Evolutionary conservation across 2,888 invertebrate genomes (phyloP).

Genomic region (Diabrotica balteata): DNA sequence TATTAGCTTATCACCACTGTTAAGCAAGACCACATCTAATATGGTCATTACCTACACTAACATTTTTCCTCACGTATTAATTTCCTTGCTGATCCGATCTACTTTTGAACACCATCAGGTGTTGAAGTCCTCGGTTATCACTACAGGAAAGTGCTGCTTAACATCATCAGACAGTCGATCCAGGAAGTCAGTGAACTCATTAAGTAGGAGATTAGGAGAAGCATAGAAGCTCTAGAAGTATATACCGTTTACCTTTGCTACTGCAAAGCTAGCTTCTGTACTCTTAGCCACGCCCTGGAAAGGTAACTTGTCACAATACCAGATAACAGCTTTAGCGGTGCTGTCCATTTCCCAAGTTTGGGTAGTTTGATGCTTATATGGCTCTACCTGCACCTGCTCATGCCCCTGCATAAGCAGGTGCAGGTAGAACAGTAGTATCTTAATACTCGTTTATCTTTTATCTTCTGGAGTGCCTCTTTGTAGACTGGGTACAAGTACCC

Average conservation of each 20-base stretch:
- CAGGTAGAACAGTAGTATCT: slow-evolving; percentile 37
- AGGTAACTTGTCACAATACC: slow-evolving; percentile 29
- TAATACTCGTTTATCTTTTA: slow-evolving; percentile 12
- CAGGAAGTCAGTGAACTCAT: background rate
- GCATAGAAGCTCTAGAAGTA: slow-evolving; percentile 2
- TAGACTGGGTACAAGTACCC: background rate
- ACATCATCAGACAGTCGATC: slow-evolving; percentile 7
- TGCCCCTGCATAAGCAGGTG: slow-evolving; percentile 40
- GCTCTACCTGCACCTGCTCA: too few species aligned
- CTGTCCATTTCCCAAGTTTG: background rate
- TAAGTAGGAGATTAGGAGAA: background rate
- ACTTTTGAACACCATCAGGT: too few species aligned
- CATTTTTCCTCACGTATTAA: slow-evolving; percentile 1
- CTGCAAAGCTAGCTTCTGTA: slow-evolving; percentile 33
- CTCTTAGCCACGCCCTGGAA: slow-evolving; percentile 28
- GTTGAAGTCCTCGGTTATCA: slow-evolving; percentile 37
- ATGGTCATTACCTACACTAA: too few species aligned
- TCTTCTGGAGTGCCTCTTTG: background rate
- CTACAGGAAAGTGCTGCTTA: slow-evolving; percentile 3
- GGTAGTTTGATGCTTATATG: too few species aligned
- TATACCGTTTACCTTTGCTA: background rate
- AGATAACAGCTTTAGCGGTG: slow-evolving; percentile 36
- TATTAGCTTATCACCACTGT: too few species aligned
- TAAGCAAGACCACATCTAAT: too few species aligned
- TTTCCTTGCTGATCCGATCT: slow-evolving; percentile 39